Conservation (phyloP, 2,113 vertebrate species). For the Hypanus sabinus region DNA sequence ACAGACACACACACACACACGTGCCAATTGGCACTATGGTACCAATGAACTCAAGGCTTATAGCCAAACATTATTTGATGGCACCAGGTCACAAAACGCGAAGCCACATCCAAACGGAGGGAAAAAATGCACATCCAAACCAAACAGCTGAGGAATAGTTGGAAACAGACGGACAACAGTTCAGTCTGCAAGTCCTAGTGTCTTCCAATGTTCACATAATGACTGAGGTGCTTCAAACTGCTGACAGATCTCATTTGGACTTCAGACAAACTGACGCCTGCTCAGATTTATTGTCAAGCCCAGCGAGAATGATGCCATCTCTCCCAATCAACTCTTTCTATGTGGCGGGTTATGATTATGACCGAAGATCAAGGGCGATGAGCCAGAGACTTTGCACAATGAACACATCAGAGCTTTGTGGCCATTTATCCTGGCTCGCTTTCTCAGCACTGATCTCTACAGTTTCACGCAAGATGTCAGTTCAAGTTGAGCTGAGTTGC, state of each 20-base stretch:
- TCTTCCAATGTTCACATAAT: background rate
- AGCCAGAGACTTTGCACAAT: background rate
- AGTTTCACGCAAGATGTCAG: background rate
- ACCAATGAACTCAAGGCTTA: background rate
- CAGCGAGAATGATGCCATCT: background rate
- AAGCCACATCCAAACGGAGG: background rate
- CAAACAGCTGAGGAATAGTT: background rate
- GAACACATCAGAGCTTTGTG: background rate
- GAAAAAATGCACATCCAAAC: background rate
- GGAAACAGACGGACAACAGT: background rate
- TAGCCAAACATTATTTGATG: background rate
- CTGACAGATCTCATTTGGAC: background rate
- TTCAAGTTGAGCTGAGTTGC: background rate
- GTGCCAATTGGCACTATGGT: background rate
- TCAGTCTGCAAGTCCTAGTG: background rate
- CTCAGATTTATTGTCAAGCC: background rate
- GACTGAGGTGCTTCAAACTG: background rate
- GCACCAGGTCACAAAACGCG: background rate
- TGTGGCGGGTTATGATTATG: background rate
- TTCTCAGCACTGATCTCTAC: background rate
- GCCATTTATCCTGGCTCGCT: background rate
- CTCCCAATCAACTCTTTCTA: background rate
- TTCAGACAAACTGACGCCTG: background rate
- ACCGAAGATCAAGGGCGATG: background rate
- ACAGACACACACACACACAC: background rate